Conservation (phyloP, 2,113 vertebrate genomes). For the Blennius ocellaris region DNA sequence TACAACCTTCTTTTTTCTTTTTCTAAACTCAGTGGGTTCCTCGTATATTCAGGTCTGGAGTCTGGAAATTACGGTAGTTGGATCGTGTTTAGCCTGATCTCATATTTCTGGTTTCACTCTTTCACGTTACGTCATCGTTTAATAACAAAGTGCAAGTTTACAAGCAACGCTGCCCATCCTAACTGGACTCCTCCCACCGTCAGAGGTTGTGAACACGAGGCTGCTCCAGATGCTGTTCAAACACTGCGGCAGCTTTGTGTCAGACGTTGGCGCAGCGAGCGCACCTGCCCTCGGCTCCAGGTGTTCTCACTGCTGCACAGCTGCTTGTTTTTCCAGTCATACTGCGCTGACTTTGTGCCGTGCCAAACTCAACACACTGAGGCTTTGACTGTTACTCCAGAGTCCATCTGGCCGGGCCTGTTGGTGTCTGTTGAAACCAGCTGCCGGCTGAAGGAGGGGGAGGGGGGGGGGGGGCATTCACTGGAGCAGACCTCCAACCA, state of each 20-base stretch:
- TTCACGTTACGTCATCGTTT: no score
- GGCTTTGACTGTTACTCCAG: slow-evolving; percentile 59
- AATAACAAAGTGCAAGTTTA: no score
- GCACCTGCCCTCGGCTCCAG: slow-evolving; percentile 70
- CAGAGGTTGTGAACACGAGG: not conserved
- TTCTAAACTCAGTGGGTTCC: no score
- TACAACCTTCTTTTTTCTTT: no score
- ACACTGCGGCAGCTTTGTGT: slow-evolving; percentile 10
- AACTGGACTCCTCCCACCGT: no score
- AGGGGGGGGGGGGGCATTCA: slow-evolving; percentile 51
- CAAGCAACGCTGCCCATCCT: no score
- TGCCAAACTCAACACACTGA: slow-evolving; percentile 39
- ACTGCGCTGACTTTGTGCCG: slow-evolving; percentile 28
- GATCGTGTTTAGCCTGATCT: no score
- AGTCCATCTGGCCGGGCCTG: slow-evolving; percentile 70
- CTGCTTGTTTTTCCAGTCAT: slow-evolving; percentile 61
- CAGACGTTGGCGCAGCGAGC: not conserved
- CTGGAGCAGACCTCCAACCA: slow-evolving; percentile 57
- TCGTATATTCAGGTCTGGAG: no score
- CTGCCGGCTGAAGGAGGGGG: slow-evolving; percentile 68
- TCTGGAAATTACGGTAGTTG: no score
- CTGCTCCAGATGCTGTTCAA: not conserved
- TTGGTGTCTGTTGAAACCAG: slow-evolving; percentile 72
- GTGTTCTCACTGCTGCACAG: slow-evolving; percentile 44
- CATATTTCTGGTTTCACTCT: no score